Percentiles rank a stretch among this genome's conserved stretches.
phyloP scores from a whole-genome alignment of 1,140 invertebrate genomes.

The Mylabris phalerata region DNA sequence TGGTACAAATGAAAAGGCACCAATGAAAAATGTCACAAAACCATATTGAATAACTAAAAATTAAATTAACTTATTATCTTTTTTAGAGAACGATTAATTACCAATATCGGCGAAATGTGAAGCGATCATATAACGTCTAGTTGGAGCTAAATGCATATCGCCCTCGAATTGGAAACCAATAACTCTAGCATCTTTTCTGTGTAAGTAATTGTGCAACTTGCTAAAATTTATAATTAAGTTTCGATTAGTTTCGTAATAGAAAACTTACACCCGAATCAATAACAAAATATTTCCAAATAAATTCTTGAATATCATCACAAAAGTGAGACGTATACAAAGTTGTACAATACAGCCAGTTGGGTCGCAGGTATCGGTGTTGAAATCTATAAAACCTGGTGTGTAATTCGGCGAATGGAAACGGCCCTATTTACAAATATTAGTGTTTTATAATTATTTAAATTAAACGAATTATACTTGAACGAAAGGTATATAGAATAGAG shows the following conservation, averaged over 20 bases:
- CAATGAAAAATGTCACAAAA: slow-evolving; percentile 77
- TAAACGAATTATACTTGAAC: slow-evolving; percentile 61
- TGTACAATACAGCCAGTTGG: slow-evolving; percentile 25
- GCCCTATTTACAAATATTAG: slow-evolving; percentile 1
- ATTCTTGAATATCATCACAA: slow-evolving; percentile 25
- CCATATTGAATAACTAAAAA: slow-evolving; percentile 73
- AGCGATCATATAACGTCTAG: slow-evolving; percentile 22
- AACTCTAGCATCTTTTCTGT: too few relatives aligned
- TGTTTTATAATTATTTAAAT: background rate
- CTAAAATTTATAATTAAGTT: too few relatives aligned
- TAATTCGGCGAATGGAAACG: slow-evolving; percentile 8
- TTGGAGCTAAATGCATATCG: background rate
- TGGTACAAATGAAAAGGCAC: slow-evolving; percentile 74
- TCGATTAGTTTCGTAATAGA: too few relatives aligned
- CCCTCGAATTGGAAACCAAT: too few relatives aligned
- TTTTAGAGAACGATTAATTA: slow-evolving; percentile 7
- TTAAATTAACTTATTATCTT: background rate
- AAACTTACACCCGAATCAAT: slow-evolving; percentile 18
- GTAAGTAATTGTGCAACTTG: too few relatives aligned
- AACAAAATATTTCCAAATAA: slow-evolving; percentile 6
- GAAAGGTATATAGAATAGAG: slow-evolving; percentile 97
- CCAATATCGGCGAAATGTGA: slow-evolving; percentile 28
- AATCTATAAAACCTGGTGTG: background rate
- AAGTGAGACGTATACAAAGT: slow-evolving; percentile 22
- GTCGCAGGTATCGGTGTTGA: slow-evolving; percentile 23